Base-by-base conservation (phyloP, 35 echinoderm and acorn worm genomes). In the Apostichopus parvimensis region DNA sequence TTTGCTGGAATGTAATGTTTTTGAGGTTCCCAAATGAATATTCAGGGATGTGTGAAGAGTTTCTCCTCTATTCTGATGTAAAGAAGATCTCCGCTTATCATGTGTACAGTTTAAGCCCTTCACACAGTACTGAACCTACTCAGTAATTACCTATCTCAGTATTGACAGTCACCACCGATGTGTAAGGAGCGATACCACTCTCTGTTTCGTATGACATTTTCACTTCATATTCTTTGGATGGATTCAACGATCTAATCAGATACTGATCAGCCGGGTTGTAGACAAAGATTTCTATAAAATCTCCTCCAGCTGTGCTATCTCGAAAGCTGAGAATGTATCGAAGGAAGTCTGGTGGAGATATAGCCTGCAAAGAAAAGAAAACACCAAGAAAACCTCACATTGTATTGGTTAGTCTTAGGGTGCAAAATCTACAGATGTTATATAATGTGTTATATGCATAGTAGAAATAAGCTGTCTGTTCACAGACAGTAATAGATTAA, bases 131-230 rank as follows among this genome's bases (percentile, higher is more conserved):
- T 45, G 0, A 45, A 45, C 34, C 34, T 45, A 45, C 34, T 45
- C 34, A 28, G 26, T 28, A 45, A 45, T 75, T 75, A 75, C 71
- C 71, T 20, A 4, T 13, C 17, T 75, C 71, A 2, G 71, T 75
- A 18, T 21, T 83, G 17, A 57, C 80, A 56, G 34, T 56, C 28
- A 83, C 1, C 18, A 56, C 80, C 0, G 15, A 17, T 18, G 80
- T 54, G 28, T 91, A 93, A 9, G 95, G 92, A 61, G 86, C 93
- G 9, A 92, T 53, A 17, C 95, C 92, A 20, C 95, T 92, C 6
- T 87, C 80, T 13, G 90, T 96, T 24, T 45, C 65, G 53, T 96
- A 96, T 4, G 92, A 60, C 88, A 96, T 94, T 73, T 90, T 83
- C 45, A 96, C 95, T 14, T 24, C 83, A 83, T 96, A 93, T 14